Conservation (phyloP, 2,888 invertebrate genomes). For the Netelia melanura region DNA sequence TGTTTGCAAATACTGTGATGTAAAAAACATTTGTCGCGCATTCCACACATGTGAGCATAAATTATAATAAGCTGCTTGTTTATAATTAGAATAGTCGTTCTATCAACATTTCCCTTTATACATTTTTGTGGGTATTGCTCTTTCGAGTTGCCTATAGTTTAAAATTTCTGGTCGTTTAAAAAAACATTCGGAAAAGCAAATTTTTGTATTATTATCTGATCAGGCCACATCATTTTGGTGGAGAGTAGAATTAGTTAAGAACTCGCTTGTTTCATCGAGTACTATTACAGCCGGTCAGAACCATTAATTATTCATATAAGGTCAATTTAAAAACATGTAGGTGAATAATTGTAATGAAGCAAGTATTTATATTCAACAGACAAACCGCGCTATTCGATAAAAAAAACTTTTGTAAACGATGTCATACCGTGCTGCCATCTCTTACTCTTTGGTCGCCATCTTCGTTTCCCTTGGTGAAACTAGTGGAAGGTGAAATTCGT, state of each 20-base stretch:
- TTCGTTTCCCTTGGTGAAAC: constrained; percentile 40
- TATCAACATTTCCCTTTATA: too few relatives aligned
- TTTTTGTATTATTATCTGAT: too few relatives aligned
- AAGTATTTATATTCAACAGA: constrained; percentile 3
- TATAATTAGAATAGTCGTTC: too few relatives aligned
- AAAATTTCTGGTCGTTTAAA: too few relatives aligned
- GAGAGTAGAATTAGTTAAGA: constrained; percentile 37
- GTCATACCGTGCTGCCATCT: constrained; percentile 26
- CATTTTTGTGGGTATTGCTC: too few relatives aligned
- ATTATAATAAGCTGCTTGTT: too few relatives aligned
- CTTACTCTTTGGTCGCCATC: constrained; percentile 22
- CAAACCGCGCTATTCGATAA: constrained; percentile 4
- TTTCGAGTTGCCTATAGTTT: too few relatives aligned
- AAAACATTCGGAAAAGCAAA: too few relatives aligned
- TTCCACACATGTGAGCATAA: too few relatives aligned
- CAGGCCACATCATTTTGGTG: constrained; percentile 46
- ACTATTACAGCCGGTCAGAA: not conserved
- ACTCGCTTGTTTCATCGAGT: constrained; percentile 13
- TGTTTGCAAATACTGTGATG: too few relatives aligned
- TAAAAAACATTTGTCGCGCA: too few relatives aligned
- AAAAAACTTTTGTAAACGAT: not conserved
- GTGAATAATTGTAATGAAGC: not conserved
- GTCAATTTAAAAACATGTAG: not conserved
- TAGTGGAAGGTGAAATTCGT: constrained; percentile 61
- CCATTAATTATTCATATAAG: constrained; percentile 42